These are phyloP conservation scores for Caerostris extrusa DNA, from an alignment of 1,140 invertebrate species.

Conservation along the genomic window DNA sequence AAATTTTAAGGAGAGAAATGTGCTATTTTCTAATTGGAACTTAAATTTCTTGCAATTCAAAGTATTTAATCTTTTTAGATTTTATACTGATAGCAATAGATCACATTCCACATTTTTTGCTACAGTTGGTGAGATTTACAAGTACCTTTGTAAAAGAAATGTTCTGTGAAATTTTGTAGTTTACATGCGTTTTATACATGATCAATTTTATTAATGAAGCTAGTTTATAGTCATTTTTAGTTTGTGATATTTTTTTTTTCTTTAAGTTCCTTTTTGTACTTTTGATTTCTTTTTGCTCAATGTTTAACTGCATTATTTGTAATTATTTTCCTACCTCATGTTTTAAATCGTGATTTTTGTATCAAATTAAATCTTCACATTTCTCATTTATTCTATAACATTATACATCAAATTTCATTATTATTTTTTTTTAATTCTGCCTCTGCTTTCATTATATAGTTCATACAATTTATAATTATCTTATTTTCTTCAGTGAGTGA, in stretches of 20 bases:
- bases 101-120: conserved; percentile 64
- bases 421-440: conserved; percentile 49
- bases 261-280: conserved; percentile 69
- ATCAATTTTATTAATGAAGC: conserved; percentile 59
- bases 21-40: neutral
- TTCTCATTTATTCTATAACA: conserved; percentile 26
- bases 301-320: conserved; percentile 59
- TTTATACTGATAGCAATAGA: conserved; percentile 8
- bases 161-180: conserved; percentile 55
- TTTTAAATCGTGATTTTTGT: conserved; percentile 26
- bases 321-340: conserved; percentile 73
- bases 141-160: conserved; percentile 45
- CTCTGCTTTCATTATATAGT: conserved; percentile 65
- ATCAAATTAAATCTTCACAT: neutral
- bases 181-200: conserved; percentile 44
- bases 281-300: conserved; percentile 61
- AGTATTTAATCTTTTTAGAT: conserved; percentile 64
- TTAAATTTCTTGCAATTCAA: conserved; percentile 21
- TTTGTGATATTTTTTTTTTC: conserved; percentile 70
- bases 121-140: conserved; percentile 47
- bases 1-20: neutral
- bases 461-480: conserved; percentile 52
- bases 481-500: conserved; percentile 60
- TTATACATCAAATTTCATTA: neutral
- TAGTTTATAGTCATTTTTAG: conserved; percentile 68